phyloP scores from a whole-genome alignment of 2,888 invertebrate species.

The Anthrax anthrax region DNA sequence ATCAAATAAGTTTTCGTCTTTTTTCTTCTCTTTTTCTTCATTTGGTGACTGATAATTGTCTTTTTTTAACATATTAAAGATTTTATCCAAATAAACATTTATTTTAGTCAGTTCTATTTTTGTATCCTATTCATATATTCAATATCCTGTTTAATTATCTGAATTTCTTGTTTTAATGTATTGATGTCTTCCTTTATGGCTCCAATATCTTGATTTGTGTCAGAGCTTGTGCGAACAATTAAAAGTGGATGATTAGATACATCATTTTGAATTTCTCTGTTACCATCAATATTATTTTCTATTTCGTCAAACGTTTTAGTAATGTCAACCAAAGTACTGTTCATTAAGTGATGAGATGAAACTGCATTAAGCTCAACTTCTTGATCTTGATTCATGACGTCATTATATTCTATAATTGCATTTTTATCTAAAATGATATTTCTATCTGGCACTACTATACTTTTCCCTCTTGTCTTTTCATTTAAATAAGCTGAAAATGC shows the following conservation, averaged over 20 bases:
- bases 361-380: background rate
- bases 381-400: background rate
- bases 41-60: background rate
- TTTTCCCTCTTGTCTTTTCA: background rate
- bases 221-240: background rate
- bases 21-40: background rate
- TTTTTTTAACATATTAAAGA: background rate
- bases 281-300: background rate
- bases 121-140: background rate
- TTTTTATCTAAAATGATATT: background rate
- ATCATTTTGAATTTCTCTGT: background rate
- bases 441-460: background rate
- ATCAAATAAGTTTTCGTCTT: background rate
- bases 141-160: background rate
- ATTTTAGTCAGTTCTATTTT: background rate
- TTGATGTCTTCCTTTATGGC: background rate
- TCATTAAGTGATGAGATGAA: no score
- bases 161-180: background rate
- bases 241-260: background rate
- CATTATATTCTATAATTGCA: background rate
- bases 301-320: background rate
- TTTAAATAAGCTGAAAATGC: background rate
- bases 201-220: background rate
- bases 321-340: background rate
- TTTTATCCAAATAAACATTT: background rate